Percentiles rank a stretch among this genome's conserved stretches.
phyloP scores from a whole-genome alignment of 2,888 invertebrate genomes.

The Orchesellides sinensis region DNA sequence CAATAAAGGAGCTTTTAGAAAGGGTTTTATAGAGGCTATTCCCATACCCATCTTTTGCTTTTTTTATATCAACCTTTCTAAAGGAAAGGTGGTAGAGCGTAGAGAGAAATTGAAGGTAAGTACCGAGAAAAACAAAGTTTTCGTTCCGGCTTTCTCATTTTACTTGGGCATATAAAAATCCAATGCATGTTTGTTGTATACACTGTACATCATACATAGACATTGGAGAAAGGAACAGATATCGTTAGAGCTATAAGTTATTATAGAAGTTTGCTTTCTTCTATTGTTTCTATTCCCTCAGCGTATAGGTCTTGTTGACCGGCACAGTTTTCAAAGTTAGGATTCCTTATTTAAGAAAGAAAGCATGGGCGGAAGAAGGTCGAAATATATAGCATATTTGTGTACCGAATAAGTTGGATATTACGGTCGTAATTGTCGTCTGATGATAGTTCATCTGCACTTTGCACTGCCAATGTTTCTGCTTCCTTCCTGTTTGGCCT shows the following conservation, averaged over 20 bases:
- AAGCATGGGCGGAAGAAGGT: background rate
- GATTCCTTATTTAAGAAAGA: background rate
- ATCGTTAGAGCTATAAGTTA: too few species aligned
- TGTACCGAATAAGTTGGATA: background rate
- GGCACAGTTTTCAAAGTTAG: background rate
- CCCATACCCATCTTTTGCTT: background rate
- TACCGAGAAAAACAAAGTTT: slow-evolving; percentile 9
- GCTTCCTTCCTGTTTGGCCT: slow-evolving; percentile 4
- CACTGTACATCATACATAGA: too few species aligned
- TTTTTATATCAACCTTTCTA: too few species aligned
- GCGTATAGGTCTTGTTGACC: too few species aligned
- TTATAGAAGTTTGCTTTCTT: too few species aligned
- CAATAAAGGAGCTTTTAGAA: slow-evolving; percentile 45
- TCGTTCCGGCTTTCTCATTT: slow-evolving; percentile 6
- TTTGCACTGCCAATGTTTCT: background rate
- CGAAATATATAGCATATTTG: background rate
- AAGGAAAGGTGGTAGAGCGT: background rate
- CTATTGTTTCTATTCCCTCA: too few species aligned
- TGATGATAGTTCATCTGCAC: slow-evolving; percentile 38
- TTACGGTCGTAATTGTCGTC: slow-evolving; percentile 37
- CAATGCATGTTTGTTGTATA: too few species aligned
- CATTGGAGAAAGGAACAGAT: too few species aligned
- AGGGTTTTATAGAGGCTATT: slow-evolving; percentile 17
- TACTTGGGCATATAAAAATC: too few species aligned
- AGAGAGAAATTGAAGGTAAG: slow-evolving; percentile 28